Conservation (phyloP, 2,797 vertebrate species). For the Myotis vivesi region DNA sequence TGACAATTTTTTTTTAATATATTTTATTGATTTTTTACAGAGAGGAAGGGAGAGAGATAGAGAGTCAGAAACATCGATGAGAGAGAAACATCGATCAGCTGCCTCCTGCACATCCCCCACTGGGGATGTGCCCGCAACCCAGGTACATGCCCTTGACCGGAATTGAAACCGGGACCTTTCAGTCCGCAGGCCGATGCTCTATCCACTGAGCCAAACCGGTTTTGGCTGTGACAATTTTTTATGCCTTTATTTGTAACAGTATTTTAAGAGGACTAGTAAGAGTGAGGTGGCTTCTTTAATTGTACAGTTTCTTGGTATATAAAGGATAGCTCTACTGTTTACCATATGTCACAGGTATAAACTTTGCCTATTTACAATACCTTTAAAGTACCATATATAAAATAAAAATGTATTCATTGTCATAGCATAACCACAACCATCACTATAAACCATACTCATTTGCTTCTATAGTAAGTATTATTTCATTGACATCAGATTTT, state of each 20-base stretch:
- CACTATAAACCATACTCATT: not conserved
- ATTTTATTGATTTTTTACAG: no score
- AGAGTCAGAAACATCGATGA: no score
- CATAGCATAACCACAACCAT: not conserved
- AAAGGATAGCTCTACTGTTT: not conserved
- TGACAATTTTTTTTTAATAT: not conserved
- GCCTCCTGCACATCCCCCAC: no score
- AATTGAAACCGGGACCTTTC: no score
- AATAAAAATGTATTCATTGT: constrained; percentile 20
- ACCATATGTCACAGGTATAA: not conserved
- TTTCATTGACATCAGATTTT: constrained; percentile 31
- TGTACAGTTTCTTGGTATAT: not conserved
- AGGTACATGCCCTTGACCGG: no score
- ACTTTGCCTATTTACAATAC: not conserved
- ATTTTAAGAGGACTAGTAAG: not conserved
- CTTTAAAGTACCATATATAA: not conserved
- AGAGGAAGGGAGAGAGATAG: no score
- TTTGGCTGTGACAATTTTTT: not conserved
- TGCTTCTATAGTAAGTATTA: not conserved
- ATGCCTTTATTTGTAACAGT: not conserved
- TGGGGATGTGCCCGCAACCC: no score
- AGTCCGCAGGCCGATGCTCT: no score
- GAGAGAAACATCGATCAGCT: no score
- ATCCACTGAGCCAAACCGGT: no score
- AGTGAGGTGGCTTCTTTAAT: not conserved